Conservation (phyloP, 2,113 vertebrate genomes). For the Ondatra zibethicus region DNA sequence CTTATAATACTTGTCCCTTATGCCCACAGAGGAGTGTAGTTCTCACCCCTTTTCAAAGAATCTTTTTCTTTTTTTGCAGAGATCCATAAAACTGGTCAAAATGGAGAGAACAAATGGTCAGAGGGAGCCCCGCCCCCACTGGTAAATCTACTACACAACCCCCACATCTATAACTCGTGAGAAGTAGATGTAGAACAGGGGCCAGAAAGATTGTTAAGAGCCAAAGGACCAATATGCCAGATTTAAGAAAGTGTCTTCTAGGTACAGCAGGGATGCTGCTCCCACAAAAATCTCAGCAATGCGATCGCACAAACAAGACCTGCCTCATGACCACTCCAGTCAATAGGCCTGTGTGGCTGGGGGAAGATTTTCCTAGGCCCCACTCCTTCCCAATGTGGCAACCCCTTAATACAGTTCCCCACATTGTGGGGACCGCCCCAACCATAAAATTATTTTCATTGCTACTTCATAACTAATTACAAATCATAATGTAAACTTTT, state of each 20-base stretch:
- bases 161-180: neutral
- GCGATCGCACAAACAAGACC: neutral
- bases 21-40: neutral
- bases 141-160: neutral
- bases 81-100: neutral
- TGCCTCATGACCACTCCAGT: neutral
- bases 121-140: neutral
- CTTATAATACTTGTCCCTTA: neutral
- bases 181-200: neutral
- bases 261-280: neutral
- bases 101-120: neutral
- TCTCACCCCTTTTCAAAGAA: neutral
- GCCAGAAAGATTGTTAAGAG: neutral
- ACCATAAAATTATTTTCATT: neutral
- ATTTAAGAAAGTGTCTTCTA: neutral
- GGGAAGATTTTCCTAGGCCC: neutral
- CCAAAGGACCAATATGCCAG: neutral
- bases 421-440: neutral
- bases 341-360: neutral
- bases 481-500: neutral
- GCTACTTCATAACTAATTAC: neutral
- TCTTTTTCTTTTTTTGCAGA: neutral
- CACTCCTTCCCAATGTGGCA: neutral
- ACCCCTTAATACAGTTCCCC: neutral
- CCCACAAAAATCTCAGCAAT: neutral